Conservation (phyloP, 2,113 vertebrate genomes). For the Corythoichthys intestinalis region DNA sequence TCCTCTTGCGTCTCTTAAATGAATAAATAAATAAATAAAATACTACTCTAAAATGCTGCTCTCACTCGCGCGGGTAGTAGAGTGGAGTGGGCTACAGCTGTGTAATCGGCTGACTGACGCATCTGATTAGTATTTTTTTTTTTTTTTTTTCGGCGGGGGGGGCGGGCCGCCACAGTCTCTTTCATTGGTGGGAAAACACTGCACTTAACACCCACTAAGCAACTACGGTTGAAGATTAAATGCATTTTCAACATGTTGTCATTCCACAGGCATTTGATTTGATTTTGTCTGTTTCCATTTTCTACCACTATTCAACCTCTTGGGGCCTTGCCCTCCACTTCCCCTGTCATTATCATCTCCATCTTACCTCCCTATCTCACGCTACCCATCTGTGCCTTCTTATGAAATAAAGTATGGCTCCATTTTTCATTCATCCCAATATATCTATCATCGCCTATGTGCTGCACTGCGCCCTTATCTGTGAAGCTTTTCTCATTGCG, state of each 20-base stretch:
- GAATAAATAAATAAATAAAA: too few species aligned
- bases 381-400: constrained; percentile 58
- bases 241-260: not conserved
- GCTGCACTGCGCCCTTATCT: constrained; percentile 44
- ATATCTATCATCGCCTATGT: constrained; percentile 47
- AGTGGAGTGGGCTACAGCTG: too few species aligned
- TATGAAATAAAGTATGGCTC: constrained; percentile 62
- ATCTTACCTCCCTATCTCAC: constrained; percentile 51
- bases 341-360: constrained; percentile 54
- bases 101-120: too few species aligned
- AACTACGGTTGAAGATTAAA: not conserved
- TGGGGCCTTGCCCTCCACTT: constrained; percentile 7
- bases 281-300: constrained; percentile 9
- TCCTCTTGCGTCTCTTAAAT: too few species aligned
- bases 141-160: too few species aligned
- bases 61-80: too few species aligned
- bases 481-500: constrained; percentile 46
- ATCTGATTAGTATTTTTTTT: too few species aligned
- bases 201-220: not conserved
- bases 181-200: too few species aligned
- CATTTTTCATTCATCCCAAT: constrained; percentile 64
- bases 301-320: not conserved
- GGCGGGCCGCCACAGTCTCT: too few species aligned
- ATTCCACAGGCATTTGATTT: constrained; percentile 35
- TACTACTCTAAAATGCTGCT: too few species aligned